Evolutionary conservation across 2,888 invertebrate species (phyloP), one percentile per base, ranked within the genome.

Genomic region (Tubiluchus corallicola): DNA sequence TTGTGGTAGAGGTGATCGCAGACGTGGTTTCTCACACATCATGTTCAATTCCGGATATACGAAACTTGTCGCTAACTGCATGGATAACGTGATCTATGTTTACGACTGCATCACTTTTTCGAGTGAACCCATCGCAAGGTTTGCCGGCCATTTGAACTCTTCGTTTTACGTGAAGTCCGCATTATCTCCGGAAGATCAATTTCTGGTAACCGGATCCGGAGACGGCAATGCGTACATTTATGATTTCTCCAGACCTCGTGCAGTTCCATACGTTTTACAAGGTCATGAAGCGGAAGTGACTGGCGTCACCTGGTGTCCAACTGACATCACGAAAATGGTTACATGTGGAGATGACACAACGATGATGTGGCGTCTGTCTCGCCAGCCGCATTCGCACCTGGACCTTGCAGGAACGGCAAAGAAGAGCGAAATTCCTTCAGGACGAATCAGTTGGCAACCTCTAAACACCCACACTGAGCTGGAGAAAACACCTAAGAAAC

Each of bases 231-330:
- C 84, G 0, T 87, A 85, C 58, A 75, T 90, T 44, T 90, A 88
- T 87, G 9, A n/a, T n/a, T 9, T 58, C 44, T 56, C 51, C 39
- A 50, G 56, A 16, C 58, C 77, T 0, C 63, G 67, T 21, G 63
- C 69, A 47, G 82, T 84, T 1, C 61, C 83, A 5, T 73, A 78
- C 17, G 70, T 71, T 42, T 67, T 88, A 3, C 66, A 69, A 1
- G 85, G 84, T 0, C 87, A 88, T 58, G 68, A 72, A 38, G 80
- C 79, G 4, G 88, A 88, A 68, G 87, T 88, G 0, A 83, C 84
- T 0, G 79, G 81, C 58, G 82, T 84, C 1, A 78, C 80, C 1
- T 87, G 85, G 85, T 74, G 76, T 52, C 65, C 61, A 43, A 55
- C 50, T 41, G 61, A 63, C 5, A 70, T 71, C 3, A 72, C 74